These are phyloP conservation scores for Columba janthina DNA, from an alignment of 2,113 vertebrate genomes.

Conservation along the genomic window DNA sequence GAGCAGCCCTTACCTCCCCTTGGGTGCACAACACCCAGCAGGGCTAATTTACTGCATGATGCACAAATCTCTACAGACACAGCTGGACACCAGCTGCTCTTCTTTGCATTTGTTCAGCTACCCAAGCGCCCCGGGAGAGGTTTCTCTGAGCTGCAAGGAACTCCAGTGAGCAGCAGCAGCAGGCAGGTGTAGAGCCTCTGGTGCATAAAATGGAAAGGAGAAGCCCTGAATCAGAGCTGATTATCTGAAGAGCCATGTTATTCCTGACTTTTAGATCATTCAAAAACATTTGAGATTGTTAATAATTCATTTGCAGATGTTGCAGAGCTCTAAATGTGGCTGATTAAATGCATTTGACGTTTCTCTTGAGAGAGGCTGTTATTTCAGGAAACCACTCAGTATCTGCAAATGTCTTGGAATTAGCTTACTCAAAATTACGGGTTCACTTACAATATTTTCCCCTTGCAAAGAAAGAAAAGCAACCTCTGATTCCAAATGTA, in stretches of 20 bases:
- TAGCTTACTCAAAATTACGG: neutral
- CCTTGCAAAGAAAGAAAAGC: neutral
- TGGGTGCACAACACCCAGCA: rapidly evolving
- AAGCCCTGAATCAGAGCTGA: constrained; percentile 27
- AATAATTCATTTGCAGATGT: constrained; percentile 66
- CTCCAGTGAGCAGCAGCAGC: neutral
- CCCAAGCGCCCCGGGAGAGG: neutral
- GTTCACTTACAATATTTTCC: neutral
- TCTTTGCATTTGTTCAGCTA: neutral
- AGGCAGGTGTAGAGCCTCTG: neutral
- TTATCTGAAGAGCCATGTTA: neutral
- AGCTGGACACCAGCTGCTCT: constrained; percentile 6
- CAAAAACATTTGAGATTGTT: constrained; percentile 29
- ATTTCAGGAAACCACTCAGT: constrained; percentile 49
- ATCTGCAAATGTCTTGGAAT: constrained; percentile 47
- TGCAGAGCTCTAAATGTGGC: constrained; percentile 52
- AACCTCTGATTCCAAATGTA: neutral
- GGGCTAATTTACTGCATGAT: neutral
- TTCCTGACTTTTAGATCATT: constrained; percentile 50
- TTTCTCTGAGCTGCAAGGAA: neutral
- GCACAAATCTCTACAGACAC: neutral
- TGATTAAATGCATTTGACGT: constrained; percentile 63
- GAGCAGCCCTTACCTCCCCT: neutral
- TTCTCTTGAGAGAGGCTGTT: constrained; percentile 54
- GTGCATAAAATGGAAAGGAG: neutral